phyloP scores from a whole-genome alignment of 2,797 vertebrate genomes.

The Eulemur mongoz region DNA sequence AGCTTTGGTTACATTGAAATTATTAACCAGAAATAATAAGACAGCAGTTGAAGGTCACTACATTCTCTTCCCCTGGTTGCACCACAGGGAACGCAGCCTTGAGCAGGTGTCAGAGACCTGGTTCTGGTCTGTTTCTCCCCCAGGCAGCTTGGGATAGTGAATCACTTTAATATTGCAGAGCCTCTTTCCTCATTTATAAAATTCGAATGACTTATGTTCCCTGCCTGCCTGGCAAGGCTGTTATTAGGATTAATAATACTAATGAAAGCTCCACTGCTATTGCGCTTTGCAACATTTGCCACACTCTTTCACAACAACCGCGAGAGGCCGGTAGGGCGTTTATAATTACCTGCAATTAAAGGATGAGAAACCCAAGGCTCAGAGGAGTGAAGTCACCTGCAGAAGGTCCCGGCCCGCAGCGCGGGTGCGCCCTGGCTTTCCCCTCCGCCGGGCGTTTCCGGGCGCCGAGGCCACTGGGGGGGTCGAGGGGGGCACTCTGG shows the following conservation, averaged over 20 bases:
- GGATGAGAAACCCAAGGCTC: slow-evolving; percentile 38
- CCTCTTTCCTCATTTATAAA: slow-evolving; percentile 32
- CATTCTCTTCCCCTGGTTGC: background rate
- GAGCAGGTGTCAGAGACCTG: background rate
- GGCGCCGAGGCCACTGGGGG: background rate
- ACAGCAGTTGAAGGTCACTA: background rate
- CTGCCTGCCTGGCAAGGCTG: background rate
- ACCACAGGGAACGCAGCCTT: background rate
- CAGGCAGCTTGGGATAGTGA: background rate
- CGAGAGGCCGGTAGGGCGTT: background rate
- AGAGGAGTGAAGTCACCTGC: background rate
- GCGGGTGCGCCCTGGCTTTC: background rate
- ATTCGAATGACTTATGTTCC: background rate
- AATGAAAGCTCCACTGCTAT: background rate
- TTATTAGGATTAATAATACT: slow-evolving; percentile 36
- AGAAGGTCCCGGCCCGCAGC: background rate
- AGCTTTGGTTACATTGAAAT: background rate
- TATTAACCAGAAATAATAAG: background rate
- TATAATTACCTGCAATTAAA: slow-evolving; percentile 53
- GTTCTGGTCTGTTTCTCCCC: background rate
- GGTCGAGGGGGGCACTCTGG: too few relatives aligned
- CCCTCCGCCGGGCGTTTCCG: fast-evolving
- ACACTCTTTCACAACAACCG: background rate
- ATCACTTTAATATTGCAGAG: background rate
- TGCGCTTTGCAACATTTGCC: background rate